phyloP scores from a whole-genome alignment of 2,888 invertebrate species.

The Hydraecia micacea region DNA sequence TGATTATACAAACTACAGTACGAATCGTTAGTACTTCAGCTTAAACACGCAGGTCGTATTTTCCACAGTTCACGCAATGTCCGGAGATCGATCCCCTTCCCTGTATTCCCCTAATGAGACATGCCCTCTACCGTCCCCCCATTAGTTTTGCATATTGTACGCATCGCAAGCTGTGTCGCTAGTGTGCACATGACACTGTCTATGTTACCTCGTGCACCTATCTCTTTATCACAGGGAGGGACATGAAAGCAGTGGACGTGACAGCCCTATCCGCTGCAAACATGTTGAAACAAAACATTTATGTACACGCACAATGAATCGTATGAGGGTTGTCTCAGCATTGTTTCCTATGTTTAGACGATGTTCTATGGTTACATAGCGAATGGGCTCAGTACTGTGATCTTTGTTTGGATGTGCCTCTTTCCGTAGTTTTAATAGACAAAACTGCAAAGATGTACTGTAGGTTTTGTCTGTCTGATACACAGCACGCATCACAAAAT shows the following conservation, averaged over 20 bases:
- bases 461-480: not conserved
- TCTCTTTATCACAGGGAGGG: constrained; percentile 68
- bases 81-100: constrained; percentile 60
- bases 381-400: constrained; percentile 18
- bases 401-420: constrained; percentile 7
- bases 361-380: constrained; percentile 15
- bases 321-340: constrained; percentile 51
- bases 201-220: constrained; percentile 74
- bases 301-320: constrained; percentile 55
- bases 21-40: constrained; percentile 5
- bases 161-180: constrained; percentile 62
- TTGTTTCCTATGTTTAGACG: constrained; percentile 49
- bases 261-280: constrained; percentile 63
- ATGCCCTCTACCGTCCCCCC: constrained; percentile 44
- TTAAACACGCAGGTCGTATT: constrained; percentile 6
- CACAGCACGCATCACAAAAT: not conserved
- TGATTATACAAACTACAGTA: constrained; percentile 15
- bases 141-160: constrained; percentile 47
- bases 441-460: not conserved
- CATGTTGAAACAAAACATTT: constrained; percentile 57
- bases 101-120: constrained; percentile 58
- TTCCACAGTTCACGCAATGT: constrained; percentile 17
- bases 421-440: not conserved
- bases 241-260: constrained; percentile 63
- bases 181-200: constrained; percentile 71